Conservation (phyloP, 2,113 vertebrate genomes). For the Amphiprion ocellaris region DNA sequence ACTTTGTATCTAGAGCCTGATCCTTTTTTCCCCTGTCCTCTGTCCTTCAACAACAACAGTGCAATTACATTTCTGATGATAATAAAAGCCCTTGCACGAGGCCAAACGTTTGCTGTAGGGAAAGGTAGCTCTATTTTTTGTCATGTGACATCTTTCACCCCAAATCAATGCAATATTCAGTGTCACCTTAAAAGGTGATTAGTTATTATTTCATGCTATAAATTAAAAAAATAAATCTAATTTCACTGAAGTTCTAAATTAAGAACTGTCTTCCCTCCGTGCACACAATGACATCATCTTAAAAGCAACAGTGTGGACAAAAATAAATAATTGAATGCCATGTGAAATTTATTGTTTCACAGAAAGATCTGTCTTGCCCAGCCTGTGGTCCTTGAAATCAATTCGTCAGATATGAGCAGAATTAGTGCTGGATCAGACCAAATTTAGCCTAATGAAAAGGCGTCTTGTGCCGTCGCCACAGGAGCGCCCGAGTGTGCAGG, state of each 20-base stretch:
- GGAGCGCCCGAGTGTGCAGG: slow-evolving; percentile 61
- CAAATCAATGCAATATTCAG: slow-evolving; percentile 5
- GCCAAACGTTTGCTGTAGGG: slow-evolving; percentile 58
- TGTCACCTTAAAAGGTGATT: slow-evolving; percentile 2
- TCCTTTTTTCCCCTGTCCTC: slow-evolving; percentile 53
- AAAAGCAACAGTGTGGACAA: slow-evolving; percentile 1
- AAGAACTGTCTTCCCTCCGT: background rate
- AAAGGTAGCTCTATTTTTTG: slow-evolving; percentile 41
- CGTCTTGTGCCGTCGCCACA: slow-evolving; percentile 62
- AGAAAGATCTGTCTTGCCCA: slow-evolving; percentile 40
- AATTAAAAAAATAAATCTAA: background rate
- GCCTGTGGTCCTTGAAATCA: slow-evolving; percentile 72
- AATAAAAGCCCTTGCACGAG: slow-evolving; percentile 71
- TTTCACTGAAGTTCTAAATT: background rate
- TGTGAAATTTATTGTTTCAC: slow-evolving; percentile 24
- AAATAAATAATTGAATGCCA: slow-evolving; percentile 1
- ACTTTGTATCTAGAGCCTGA: slow-evolving; percentile 66
- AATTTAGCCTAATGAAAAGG: slow-evolving; percentile 78
- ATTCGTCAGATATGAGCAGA: slow-evolving; percentile 71
- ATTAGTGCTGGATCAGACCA: slow-evolving; percentile 70
- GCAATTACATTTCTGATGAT: slow-evolving; percentile 81
- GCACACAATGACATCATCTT: slow-evolving; percentile 7
- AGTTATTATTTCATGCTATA: too few relatives aligned
- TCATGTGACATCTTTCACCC: slow-evolving; percentile 29
- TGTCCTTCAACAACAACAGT: slow-evolving; percentile 83